Conservation (phyloP, 2,113 vertebrate genomes). For the Nyctibius bracteatus region DNA sequence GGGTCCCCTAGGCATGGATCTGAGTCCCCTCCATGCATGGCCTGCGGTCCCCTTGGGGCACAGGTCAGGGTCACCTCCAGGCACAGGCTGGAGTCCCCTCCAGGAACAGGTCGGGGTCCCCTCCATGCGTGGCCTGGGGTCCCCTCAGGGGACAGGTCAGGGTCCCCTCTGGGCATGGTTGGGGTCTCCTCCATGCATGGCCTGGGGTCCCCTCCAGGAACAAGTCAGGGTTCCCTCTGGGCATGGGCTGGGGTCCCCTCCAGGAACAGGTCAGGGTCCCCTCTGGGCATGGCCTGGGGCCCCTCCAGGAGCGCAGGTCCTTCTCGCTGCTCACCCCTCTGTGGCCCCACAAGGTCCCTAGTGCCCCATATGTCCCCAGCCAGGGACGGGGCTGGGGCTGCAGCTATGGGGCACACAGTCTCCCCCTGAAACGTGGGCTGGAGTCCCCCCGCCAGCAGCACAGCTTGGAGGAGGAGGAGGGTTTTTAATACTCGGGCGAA, state of each 20-base stretch:
- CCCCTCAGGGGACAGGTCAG: no score
- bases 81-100: not conserved
- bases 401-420: not conserved
- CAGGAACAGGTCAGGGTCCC: not conserved
- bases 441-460: not conserved
- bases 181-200: not conserved
- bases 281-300: not conserved
- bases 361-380: not conserved
- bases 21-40: not conserved
- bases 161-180: no score
- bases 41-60: not conserved
- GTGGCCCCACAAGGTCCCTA: fast-evolving
- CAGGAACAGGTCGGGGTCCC: not conserved
- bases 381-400: not conserved
- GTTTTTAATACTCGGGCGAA: not conserved
- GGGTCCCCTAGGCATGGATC: no score
- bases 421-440: fast-evolving
- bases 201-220: not conserved
- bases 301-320: not conserved
- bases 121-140: not conserved
- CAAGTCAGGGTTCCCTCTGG: not conserved
- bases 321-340: not conserved
- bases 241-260: not conserved
- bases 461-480: not conserved
- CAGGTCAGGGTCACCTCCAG: not conserved